These are phyloP conservation scores for Pelobates fuscus DNA, from an alignment of 2,113 vertebrate species.

Conservation along the genomic window DNA sequence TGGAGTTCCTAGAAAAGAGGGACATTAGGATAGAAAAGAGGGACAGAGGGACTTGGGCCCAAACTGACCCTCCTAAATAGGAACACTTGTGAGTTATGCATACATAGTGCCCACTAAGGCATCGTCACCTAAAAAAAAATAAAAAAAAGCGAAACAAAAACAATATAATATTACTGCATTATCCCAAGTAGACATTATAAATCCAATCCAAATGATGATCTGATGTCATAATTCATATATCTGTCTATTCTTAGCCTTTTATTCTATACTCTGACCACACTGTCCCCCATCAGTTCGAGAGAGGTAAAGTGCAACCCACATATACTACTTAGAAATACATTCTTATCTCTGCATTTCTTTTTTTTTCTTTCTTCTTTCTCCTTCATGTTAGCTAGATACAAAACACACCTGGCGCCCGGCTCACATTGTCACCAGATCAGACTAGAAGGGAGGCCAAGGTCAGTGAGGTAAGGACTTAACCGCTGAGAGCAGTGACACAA, in stretches of 20 bases:
- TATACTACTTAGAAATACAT: conserved; percentile 52
- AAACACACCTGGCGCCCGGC: conserved; percentile 60
- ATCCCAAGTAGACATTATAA: too few species aligned
- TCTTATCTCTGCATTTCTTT: conserved; percentile 59
- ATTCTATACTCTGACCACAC: neutral
- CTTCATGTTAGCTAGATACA: conserved; percentile 56
- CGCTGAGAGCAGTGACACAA: too few species aligned
- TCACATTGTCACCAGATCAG: conserved; percentile 57
- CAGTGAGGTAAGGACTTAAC: conserved; percentile 16
- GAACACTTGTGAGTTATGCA: too few species aligned
- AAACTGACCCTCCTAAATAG: too few species aligned
- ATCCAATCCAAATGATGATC: too few species aligned
- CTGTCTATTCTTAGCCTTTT: neutral
- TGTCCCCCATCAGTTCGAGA: neutral
- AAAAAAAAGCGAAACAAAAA: too few species aligned
- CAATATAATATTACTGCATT: too few species aligned
- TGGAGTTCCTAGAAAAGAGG: too few species aligned
- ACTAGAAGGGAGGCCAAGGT: conserved; percentile 60
- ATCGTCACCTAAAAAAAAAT: too few species aligned
- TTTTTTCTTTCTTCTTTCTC: conserved; percentile 51
- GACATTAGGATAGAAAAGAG: too few species aligned
- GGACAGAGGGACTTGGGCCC: too few species aligned
- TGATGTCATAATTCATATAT: neutral
- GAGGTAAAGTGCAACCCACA: neutral
- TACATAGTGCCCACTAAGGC: too few species aligned